These are phyloP conservation scores for Clostera curtula DNA, from an alignment of 2,888 invertebrate species.

Conservation along the genomic window DNA sequence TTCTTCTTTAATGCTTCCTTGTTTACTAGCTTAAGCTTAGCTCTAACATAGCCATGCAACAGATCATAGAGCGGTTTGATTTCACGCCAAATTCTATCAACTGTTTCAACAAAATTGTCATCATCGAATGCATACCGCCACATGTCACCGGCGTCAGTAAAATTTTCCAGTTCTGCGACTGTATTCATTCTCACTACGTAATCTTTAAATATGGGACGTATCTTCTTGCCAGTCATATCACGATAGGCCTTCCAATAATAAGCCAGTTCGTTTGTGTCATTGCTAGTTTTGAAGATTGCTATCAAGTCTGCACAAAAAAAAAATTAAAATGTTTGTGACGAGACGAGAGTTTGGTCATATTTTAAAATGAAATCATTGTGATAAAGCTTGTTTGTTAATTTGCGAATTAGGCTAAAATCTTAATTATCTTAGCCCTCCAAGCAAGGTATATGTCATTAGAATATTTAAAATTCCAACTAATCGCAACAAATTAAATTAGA, in stretches of 20 bases:
- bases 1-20: conserved; percentile 51
- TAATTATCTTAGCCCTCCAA: too few species aligned
- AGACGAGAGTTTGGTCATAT: not conserved
- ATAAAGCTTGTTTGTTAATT: too few species aligned
- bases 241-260: conserved; percentile 80
- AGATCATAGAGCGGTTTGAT: conserved; percentile 78
- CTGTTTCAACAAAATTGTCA: conserved; percentile 49
- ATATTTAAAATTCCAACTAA: too few species aligned
- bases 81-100: conserved; percentile 71
- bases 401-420: too few species aligned
- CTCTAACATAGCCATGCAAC: conserved; percentile 77
- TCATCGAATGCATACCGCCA: conserved; percentile 65
- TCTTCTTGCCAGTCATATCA: conserved; percentile 76
- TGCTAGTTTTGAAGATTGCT: conserved; percentile 59
- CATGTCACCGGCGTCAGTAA: conserved; percentile 63
- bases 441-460: too few species aligned
- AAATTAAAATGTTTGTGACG: not conserved
- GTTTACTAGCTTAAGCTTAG: conserved; percentile 69
- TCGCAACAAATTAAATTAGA: too few species aligned
- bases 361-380: too few species aligned
- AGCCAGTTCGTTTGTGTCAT: conserved; percentile 75
- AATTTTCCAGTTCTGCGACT: conserved; percentile 73
- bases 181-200: conserved; percentile 78
- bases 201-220: conserved; percentile 74
- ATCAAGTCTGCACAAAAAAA: conserved; percentile 46